These are phyloP conservation scores for Miltochrista miniata DNA, from an alignment of 2,888 invertebrate species.

Conservation along the genomic window DNA sequence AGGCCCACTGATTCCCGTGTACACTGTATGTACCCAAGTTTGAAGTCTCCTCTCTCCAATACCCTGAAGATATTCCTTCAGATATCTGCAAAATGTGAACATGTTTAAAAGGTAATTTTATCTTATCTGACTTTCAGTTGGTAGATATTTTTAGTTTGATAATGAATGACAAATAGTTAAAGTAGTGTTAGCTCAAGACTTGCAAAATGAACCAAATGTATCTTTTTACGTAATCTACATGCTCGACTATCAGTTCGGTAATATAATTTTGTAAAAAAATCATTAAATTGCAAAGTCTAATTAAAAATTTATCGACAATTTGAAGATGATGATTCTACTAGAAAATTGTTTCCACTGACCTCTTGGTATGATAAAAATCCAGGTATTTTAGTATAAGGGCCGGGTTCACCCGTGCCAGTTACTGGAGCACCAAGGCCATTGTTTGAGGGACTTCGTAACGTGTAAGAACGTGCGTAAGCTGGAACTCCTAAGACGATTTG, in stretches of 20 bases:
- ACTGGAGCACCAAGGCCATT: conserved; percentile 83
- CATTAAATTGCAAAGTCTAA: too few relatives aligned
- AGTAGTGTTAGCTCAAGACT: too few relatives aligned
- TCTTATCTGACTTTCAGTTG: conserved; percentile 3
- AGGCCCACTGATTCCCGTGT: conserved; percentile 90
- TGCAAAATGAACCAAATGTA: too few relatives aligned
- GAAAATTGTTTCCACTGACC: conserved; percentile 53
- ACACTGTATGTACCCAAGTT: conserved; percentile 89
- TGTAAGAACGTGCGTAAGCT: conserved; percentile 90
- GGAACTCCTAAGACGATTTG: conserved; percentile 90
- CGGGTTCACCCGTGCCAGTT: conserved; percentile 87
- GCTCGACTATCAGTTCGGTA: too few relatives aligned
- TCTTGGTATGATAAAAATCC: conserved; percentile 92
- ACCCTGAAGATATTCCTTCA: conserved; percentile 84
- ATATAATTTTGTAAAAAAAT: too few relatives aligned
- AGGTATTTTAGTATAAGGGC: conserved; percentile 86
- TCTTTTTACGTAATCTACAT: too few relatives aligned
- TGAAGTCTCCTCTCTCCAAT: conserved; percentile 80
- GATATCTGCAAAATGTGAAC: conserved; percentile 73
- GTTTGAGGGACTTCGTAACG: conserved; percentile 79
- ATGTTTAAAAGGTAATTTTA: background rate
- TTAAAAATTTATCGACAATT: too few relatives aligned
- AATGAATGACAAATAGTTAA: too few relatives aligned
- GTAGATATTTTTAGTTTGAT: too few relatives aligned
- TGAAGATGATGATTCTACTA: too few relatives aligned